Percentiles rank a stretch among this genome's conserved stretches.
Conservation (phyloP, 2,888 invertebrate genomes). For the Halictus ligatus region DNA sequence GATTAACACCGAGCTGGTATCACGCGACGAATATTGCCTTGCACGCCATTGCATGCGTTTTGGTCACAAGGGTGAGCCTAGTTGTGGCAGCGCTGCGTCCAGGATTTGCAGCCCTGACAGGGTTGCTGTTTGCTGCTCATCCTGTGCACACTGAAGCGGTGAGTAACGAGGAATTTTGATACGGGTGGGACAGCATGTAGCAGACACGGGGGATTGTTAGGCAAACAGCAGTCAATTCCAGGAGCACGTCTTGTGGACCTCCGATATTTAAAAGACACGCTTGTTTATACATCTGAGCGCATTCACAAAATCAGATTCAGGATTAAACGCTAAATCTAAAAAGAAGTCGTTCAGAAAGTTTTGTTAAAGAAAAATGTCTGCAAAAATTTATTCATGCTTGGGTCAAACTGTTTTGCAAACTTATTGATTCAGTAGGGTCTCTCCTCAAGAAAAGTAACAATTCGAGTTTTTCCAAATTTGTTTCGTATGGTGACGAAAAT, state of each 20-base stretch:
- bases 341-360: no score
- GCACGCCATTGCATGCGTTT: constrained; percentile 90
- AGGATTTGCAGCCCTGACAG: constrained; percentile 90
- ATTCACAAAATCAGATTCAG: not conserved
- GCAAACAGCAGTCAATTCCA: not conserved
- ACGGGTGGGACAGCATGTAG: not conserved
- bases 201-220: not conserved
- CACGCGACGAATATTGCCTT: constrained; percentile 92
- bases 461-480: not conserved
- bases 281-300: not conserved
- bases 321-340: not conserved
- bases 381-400: no score
- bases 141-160: constrained; percentile 96
- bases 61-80: constrained; percentile 89
- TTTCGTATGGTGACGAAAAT: not conserved
- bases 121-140: constrained; percentile 93
- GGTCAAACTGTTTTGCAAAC: no score
- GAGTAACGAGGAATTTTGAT: constrained; percentile 83
- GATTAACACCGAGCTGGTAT: constrained; percentile 91
- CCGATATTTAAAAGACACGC: not conserved
- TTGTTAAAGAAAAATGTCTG: no score
- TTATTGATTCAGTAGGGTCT: no score
- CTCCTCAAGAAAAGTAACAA: no score
- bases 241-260: not conserved
- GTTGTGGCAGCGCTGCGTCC: constrained; percentile 89